Evolutionary conservation across 2,888 invertebrate species (phyloP), one percentile per base, ranked within the genome.

Genomic region (Yponomeuta plumbellus): DNA sequence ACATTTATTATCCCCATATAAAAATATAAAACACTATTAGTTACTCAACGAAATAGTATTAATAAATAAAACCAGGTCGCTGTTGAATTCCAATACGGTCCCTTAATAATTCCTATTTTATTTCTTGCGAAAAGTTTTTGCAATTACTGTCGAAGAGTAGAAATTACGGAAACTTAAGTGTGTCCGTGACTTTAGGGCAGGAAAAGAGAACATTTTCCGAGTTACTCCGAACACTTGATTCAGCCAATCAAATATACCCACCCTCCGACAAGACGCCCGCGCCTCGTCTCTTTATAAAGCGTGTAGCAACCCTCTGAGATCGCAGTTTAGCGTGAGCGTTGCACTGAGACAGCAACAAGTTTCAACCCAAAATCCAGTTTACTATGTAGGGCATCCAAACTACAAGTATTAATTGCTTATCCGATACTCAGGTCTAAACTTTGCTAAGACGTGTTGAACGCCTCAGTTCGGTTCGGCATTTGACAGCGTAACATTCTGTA

Each of bases 241-340:
- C 92, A 89, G 92, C 92, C 93, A 93, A 93, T 93, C 92, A 92
- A 91, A 89, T 89, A 91, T 81, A 89, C 89, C 87, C 90, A 89
- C 85, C 90, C 90, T 86, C 89, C 86, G 76, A 69, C 75, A 70
- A 72, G 71, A 80, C 90, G 82, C 90, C 90, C 90, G 81, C 89
- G 78, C 88, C 89, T 88, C 86, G 84, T 80, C 82, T 84, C 87
- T 88, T 89, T 91, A 91, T 88, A 91, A 52, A 85, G 83, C 82
- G 84, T 74, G 72, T 71, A 74, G 75, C 72, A 70, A 72, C 73
- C 72, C 75, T 76, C 74, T 76, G 72, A 75, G 70, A 79, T 74
- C 84, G 80, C 89, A 90, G 89, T 89, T 72, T 79, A 73, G 77
- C 22, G 39, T 22, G 22, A 20, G 34, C 63, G 39, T 74, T 83